Percentiles rank a stretch among this genome's conserved stretches.
phyloP scores from a whole-genome alignment of 2,888 invertebrate species.

The Augochlorella aurata region DNA sequence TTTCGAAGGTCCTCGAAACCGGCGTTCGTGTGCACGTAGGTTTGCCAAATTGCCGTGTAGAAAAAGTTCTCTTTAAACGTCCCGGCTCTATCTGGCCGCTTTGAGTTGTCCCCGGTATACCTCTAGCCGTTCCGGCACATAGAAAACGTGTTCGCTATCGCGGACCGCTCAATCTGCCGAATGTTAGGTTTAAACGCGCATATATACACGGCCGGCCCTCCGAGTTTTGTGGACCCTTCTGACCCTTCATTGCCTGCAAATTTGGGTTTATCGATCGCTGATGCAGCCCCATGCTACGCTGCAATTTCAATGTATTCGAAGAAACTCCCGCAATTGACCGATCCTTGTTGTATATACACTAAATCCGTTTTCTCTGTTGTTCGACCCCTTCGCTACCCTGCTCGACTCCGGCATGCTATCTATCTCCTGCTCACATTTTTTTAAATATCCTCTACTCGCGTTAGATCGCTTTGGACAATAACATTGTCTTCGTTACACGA shows the following conservation, averaged over 20 bases:
- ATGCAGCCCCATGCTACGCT: constrained; percentile 61
- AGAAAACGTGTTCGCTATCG: constrained; percentile 66
- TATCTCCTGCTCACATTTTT: not conserved
- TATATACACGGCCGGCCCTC: constrained; percentile 55
- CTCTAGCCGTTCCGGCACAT: constrained; percentile 58
- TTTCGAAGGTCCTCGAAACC: constrained; percentile 76
- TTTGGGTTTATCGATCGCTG: constrained; percentile 68
- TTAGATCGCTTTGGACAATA: not conserved
- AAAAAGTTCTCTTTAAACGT: constrained; percentile 70
- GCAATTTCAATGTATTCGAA: constrained; percentile 59
- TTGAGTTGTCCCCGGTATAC: constrained; percentile 28
- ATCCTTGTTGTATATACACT: constrained; percentile 13
- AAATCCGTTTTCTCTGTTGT: not conserved
- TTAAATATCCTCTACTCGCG: not conserved
- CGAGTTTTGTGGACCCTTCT: constrained; percentile 64
- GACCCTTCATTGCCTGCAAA: constrained; percentile 64
- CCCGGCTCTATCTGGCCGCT: constrained; percentile 54
- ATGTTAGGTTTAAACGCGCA: constrained; percentile 64
- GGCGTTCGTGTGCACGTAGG: constrained; percentile 70
- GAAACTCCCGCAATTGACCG: constrained; percentile 40
- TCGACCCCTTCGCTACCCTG: not conserved
- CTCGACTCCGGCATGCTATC: not conserved
- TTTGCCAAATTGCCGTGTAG: constrained; percentile 77
- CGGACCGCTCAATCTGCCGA: constrained; percentile 58
- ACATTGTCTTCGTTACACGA: not conserved